phyloP scores from a whole-genome alignment of 2,888 invertebrate species.

The Serrognathus titanus region DNA sequence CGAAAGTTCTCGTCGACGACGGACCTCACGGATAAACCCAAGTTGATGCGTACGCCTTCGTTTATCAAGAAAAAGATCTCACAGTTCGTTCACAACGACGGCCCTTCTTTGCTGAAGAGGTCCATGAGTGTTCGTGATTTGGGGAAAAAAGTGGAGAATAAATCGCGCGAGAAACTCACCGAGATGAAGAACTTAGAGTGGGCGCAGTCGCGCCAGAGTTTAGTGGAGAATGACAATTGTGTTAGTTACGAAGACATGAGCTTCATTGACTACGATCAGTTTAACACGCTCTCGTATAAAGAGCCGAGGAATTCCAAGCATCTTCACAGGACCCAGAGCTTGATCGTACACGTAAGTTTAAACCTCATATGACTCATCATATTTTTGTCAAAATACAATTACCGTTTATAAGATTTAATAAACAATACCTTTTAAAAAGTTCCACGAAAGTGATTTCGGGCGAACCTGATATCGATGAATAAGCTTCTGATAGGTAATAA shows the following conservation, averaged over 20 bases:
- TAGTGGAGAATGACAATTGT: constrained; percentile 55
- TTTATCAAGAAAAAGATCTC: constrained; percentile 40
- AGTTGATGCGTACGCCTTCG: constrained; percentile 35
- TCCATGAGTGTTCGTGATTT: constrained; percentile 45
- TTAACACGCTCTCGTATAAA: constrained; percentile 47
- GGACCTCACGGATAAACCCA: constrained; percentile 29
- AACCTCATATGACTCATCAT: no score
- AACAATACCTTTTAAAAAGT: no score
- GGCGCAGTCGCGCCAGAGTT: constrained; percentile 53
- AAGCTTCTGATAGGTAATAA: no score
- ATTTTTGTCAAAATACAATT: no score
- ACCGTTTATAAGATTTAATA: no score
- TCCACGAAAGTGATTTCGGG: no score
- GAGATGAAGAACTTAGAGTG: constrained; percentile 47
- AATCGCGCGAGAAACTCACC: constrained; percentile 34
- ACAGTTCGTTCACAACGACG: constrained; percentile 36
- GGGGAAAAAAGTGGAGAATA: constrained; percentile 33
- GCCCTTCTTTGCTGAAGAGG: constrained; percentile 38
- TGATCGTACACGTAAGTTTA: constrained; percentile 43
- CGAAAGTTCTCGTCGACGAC: constrained; percentile 28
- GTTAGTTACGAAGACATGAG: constrained; percentile 58
- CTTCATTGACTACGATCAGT: constrained; percentile 56
- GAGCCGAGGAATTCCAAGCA: constrained; percentile 6
- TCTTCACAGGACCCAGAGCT: constrained; percentile 39
- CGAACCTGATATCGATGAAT: no score